phyloP scores from a whole-genome alignment of 30 jellyfish, hydroid and myxozoan genomes.

The Pelagia noctiluca region DNA sequence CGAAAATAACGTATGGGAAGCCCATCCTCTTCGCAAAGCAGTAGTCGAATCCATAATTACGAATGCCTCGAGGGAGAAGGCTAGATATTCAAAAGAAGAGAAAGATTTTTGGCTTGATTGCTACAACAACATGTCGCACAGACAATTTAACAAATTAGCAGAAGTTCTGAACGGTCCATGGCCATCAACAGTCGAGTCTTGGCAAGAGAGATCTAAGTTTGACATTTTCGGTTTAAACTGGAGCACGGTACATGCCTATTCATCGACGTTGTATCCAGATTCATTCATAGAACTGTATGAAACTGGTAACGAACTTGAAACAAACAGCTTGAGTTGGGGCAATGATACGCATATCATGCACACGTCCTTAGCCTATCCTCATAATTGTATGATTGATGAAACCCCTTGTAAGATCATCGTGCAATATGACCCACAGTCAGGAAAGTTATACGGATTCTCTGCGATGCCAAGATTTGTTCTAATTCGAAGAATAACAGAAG shows the following conservation, averaged over 20 bases:
- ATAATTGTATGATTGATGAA: slow-evolving; percentile 11
- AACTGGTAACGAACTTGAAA: neutral
- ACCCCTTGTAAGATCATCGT: slow-evolving; percentile 15
- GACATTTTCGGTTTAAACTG: slow-evolving; percentile 6
- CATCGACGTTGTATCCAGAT: neutral
- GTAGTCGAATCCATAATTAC: neutral
- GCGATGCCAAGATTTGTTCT: slow-evolving; percentile 28
- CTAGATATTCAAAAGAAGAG: slow-evolving; percentile 17
- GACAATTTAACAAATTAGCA: slow-evolving; percentile 22
- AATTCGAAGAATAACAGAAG: neutral
- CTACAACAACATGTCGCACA: slow-evolving; percentile 22
- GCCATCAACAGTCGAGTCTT: slow-evolving; percentile 33
- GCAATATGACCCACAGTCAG: slow-evolving; percentile 4
- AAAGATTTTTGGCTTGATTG: slow-evolving; percentile 12
- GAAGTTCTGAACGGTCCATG: slow-evolving; percentile 30
- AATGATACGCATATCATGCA: neutral
- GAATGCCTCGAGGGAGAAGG: neutral
- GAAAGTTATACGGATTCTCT: slow-evolving; percentile 18
- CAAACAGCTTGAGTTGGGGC: slow-evolving; percentile 5
- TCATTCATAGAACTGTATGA: neutral
- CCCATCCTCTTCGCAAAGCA: slow-evolving; percentile 9
- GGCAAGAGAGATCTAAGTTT: neutral
- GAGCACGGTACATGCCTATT: too few species aligned
- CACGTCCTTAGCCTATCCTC: slow-evolving; percentile 10
- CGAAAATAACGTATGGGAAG: slow-evolving; percentile 4